phyloP scores from a whole-genome alignment of 2,113 vertebrate species.

The Aldabrachelys gigantea region DNA sequence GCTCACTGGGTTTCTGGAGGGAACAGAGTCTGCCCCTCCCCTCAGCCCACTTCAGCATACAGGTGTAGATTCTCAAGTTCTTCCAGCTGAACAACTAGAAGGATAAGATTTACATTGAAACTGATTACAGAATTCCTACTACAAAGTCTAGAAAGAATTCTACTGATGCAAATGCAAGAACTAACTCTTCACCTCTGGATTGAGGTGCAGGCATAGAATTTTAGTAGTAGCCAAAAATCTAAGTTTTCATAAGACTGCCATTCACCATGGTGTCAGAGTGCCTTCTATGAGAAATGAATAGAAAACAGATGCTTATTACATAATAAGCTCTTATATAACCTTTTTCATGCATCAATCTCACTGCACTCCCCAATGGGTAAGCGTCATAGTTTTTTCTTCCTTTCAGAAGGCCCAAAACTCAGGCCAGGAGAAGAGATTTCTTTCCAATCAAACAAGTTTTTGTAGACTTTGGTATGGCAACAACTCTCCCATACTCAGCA shows the following conservation, averaged over 20 bases:
- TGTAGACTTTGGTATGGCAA: neutral
- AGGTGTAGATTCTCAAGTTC: neutral
- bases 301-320: rapidly evolving
- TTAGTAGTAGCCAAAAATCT: neutral
- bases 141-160: neutral
- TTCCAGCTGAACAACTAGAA: neutral
- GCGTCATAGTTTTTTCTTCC: neutral
- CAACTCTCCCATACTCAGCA: neutral
- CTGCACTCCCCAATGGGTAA: neutral
- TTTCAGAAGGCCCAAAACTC: neutral
- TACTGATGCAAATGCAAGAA: neutral
- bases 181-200: neutral
- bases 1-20: neutral
- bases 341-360: neutral
- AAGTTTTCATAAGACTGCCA: neutral
- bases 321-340: neutral
- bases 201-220: neutral
- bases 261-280: neutral
- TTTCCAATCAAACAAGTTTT: neutral
- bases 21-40: neutral
- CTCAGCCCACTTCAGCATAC: neutral
- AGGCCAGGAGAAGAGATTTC: neutral
- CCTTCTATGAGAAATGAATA: neutral
- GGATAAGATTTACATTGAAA: neutral
- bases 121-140: neutral